Conservation (phyloP, 2,888 invertebrate genomes). For the Notocelia uddmanniana region DNA sequence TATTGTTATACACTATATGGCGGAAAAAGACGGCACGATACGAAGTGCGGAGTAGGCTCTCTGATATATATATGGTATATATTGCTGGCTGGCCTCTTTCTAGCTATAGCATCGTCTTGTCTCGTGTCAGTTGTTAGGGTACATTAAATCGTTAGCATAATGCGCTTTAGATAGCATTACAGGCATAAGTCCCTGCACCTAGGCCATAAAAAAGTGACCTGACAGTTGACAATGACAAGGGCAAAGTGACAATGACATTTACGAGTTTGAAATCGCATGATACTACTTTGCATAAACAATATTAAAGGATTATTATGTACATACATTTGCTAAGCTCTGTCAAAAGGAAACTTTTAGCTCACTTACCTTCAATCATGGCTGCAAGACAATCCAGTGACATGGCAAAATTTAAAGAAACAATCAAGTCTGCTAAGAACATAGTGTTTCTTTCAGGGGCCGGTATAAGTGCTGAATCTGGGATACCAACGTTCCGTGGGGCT, state of each 20-base stretch:
- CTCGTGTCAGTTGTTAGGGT: too few relatives aligned
- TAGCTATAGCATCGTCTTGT: too few relatives aligned
- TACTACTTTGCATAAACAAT: constrained; percentile 4
- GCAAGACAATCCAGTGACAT: constrained; percentile 72
- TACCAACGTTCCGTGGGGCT: constrained; percentile 94
- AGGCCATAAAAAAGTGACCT: neutral
- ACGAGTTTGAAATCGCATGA: neutral
- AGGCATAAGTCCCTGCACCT: neutral
- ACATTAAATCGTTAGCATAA: too few relatives aligned
- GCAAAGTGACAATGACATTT: constrained; percentile 4
- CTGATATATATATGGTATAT: too few relatives aligned
- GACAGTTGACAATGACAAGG: neutral
- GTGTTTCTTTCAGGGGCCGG: constrained; percentile 92
- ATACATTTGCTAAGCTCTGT: constrained; percentile 56
- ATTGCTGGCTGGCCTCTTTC: too few relatives aligned
- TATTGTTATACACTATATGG: too few relatives aligned
- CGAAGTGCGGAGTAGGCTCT: too few relatives aligned
- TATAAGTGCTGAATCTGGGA: constrained; percentile 93
- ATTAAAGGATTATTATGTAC: constrained; percentile 60
- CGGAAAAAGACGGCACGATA: too few relatives aligned
- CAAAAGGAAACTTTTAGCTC: constrained; percentile 47
- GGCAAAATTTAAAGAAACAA: constrained; percentile 83
- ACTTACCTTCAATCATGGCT: constrained; percentile 54
- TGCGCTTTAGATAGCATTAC: neutral
- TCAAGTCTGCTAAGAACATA: constrained; percentile 87